A percentile compares a stretch with the other conserved stretches of the same genome.
Conservation (phyloP, 2,888 invertebrate genomes). For the Micoletzkya japonica region DNA sequence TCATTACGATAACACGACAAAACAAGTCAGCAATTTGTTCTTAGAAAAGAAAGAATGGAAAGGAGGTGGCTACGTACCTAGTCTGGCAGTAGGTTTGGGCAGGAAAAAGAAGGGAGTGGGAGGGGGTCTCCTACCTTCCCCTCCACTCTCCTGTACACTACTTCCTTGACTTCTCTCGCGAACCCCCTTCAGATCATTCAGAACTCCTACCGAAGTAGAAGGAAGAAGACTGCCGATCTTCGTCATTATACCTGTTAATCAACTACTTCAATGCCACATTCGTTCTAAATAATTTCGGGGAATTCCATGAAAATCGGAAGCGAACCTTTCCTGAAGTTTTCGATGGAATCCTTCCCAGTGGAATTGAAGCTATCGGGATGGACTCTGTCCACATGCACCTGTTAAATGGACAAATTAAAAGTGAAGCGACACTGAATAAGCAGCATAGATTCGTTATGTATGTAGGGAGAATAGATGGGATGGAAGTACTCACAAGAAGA, state of each 20-base stretch:
- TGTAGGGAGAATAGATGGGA: background rate
- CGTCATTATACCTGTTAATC: no score
- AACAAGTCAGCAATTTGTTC: background rate
- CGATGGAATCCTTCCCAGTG: conserved; percentile 12
- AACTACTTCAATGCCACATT: no score
- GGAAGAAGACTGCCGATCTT: no score
- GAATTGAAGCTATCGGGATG: conserved; percentile 15
- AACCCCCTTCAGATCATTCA: no score
- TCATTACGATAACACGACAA: background rate
- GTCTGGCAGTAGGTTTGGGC: conserved; percentile 1
- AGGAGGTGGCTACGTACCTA: no score
- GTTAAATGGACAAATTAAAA: background rate
- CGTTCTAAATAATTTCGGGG: background rate
- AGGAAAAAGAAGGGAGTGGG: background rate
- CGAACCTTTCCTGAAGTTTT: conserved; percentile 26
- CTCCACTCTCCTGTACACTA: background rate
- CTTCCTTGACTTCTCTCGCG: no score
- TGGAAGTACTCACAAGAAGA: conserved; percentile 5
- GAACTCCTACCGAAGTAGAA: no score
- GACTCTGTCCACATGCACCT: conserved; percentile 21
- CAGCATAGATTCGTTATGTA: background rate
- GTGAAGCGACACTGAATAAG: background rate
- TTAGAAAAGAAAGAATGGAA: no score
- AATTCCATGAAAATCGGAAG: background rate
- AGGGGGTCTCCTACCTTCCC: background rate